Evolutionary conservation across 2,113 vertebrate species (phyloP).

Genomic region (Platichthys flesus): DNA sequence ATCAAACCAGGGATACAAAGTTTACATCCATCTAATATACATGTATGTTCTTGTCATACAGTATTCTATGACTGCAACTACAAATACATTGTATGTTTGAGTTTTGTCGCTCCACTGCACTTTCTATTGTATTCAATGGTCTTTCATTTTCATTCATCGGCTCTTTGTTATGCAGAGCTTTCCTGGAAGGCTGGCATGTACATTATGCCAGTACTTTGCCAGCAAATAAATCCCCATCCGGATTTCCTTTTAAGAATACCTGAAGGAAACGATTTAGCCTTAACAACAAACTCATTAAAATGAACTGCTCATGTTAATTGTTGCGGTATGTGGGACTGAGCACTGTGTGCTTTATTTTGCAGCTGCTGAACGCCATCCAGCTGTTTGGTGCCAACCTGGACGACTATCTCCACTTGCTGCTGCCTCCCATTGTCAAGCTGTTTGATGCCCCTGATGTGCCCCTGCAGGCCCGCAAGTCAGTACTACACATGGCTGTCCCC

Average conservation of each 20-base stretch:
- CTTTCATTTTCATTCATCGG: neutral
- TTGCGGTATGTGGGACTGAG: conserved; percentile 14
- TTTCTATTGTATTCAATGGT: neutral
- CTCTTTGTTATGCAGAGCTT: neutral
- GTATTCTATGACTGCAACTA: too few relatives aligned
- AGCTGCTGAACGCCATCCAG: conserved; percentile 96
- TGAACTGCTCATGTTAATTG: conserved; percentile 17
- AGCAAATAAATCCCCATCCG: conserved; percentile 9
- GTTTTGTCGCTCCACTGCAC: neutral
- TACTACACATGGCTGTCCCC: neutral
- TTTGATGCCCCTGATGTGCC: conserved; percentile 96
- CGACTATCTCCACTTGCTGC: conserved; percentile 95
- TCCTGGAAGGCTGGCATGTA: conserved; percentile 10
- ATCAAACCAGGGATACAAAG: too few relatives aligned
- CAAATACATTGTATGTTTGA: too few relatives aligned
- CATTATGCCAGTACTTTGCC: neutral
- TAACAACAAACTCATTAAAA: conserved; percentile 48
- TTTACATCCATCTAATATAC: too few relatives aligned
- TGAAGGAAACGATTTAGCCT: conserved; percentile 21
- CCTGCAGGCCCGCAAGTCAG: conserved; percentile 92
- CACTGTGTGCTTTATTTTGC: conserved; percentile 42
- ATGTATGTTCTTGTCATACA: too few relatives aligned
- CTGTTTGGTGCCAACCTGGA: conserved; percentile 98
- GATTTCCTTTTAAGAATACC: conserved; percentile 14
- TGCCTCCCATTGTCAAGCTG: conserved; percentile 97